Conservation (phyloP, 2,797 vertebrate species). For the Poeciliopsis presidionis region DNA sequence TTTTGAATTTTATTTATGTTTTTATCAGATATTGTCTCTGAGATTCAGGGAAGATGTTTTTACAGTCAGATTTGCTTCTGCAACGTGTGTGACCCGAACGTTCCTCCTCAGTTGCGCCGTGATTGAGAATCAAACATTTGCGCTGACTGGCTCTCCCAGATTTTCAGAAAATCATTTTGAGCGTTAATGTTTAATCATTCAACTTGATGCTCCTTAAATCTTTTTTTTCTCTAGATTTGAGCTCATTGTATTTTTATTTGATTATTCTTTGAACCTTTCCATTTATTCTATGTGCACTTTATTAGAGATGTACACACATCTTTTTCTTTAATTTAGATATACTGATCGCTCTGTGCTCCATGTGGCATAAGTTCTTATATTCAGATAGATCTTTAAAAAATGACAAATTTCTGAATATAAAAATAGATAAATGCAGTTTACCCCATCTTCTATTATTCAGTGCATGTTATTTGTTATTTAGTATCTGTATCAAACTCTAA, state of each 20-base stretch:
- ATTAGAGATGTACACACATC: not conserved
- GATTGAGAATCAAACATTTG: conserved; percentile 41
- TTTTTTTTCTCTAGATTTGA: not conserved
- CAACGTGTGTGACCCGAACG: conserved; percentile 39
- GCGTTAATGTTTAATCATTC: conserved; percentile 8
- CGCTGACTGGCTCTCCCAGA: conserved; percentile 35
- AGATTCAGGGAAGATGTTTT: not conserved
- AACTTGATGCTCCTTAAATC: not conserved
- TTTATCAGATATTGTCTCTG: not conserved
- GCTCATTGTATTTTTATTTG: not conserved
- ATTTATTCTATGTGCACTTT: not conserved
- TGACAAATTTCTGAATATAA: not conserved
- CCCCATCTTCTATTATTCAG: not conserved
- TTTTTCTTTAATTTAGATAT: not conserved
- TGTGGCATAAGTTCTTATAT: not conserved
- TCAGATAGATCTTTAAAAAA: not conserved
- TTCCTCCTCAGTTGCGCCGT: conserved; percentile 43
- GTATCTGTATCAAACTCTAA: not conserved
- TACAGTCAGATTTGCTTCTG: not conserved
- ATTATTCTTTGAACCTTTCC: not conserved
- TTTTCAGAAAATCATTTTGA: conserved; percentile 10
- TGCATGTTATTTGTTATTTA: not conserved
- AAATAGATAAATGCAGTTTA: not conserved
- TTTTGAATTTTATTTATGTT: not conserved
- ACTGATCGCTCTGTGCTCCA: not conserved